Percentiles rank a stretch among this genome's conserved stretches.
These are phyloP conservation scores for Aulostomus chinensis DNA, from an alignment of 2,797 vertebrate genomes.

Conservation along the genomic window DNA sequence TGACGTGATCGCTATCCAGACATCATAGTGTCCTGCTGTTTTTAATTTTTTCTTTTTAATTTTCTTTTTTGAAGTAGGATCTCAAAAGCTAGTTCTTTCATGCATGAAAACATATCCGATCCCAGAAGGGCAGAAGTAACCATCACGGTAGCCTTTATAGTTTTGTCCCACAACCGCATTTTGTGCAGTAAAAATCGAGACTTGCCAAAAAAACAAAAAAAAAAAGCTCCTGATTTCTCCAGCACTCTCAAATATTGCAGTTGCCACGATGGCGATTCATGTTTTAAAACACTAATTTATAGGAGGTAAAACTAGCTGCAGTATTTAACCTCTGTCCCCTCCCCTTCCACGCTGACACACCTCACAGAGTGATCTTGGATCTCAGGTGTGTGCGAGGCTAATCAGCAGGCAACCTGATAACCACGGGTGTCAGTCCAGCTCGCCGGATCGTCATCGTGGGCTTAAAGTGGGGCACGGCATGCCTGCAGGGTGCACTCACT, in stretches of 20 bases:
- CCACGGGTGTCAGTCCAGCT: conserved; percentile 27
- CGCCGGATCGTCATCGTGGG: conserved; percentile 3
- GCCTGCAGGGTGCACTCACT: conserved; percentile 39
- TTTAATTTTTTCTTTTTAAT: too few relatives aligned
- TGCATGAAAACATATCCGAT: neutral
- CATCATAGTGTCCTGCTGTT: neutral
- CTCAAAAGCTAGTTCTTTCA: too few relatives aligned
- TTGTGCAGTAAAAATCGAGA: too few relatives aligned
- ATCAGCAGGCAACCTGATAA: conserved; percentile 45
- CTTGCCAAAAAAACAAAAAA: too few relatives aligned
- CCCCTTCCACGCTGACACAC: conserved; percentile 22
- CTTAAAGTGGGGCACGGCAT: conserved; percentile 42
- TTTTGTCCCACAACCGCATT: too few relatives aligned
- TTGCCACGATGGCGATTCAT: conserved; percentile 1
- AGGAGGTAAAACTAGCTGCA: too few relatives aligned
- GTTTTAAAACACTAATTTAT: conserved; percentile 29
- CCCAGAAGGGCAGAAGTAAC: conserved; percentile 10
- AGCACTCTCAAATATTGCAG: too few relatives aligned
- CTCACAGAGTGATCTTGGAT: conserved; percentile 38
- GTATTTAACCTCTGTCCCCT: too few relatives aligned
- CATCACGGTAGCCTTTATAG: neutral
- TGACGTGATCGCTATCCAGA: neutral
- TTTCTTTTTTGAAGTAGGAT: too few relatives aligned
- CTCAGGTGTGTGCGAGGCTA: conserved; percentile 38
- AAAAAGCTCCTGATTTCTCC: too few relatives aligned